phyloP scores from a whole-genome alignment of 2,113 vertebrate species.

The Solea solea region DNA sequence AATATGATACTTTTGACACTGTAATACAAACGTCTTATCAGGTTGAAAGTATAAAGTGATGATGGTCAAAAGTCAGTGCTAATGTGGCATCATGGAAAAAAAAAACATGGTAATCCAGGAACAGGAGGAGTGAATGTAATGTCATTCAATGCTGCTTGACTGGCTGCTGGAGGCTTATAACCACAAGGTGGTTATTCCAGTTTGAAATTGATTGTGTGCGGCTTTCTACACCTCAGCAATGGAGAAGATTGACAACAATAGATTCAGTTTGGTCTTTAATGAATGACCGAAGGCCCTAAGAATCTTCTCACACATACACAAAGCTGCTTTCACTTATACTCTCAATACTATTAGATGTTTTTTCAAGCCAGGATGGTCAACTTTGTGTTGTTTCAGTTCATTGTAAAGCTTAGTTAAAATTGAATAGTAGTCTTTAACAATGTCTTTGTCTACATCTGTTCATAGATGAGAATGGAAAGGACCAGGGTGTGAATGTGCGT shows the following conservation, averaged over 20 bases:
- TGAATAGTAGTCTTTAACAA: background rate
- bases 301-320: conserved; percentile 38
- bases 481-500: conserved; percentile 97
- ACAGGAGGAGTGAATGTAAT: background rate
- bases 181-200: background rate
- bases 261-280: conserved; percentile 89
- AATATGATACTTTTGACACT: too few relatives aligned
- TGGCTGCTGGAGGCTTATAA: background rate
- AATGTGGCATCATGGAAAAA: background rate
- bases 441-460: background rate
- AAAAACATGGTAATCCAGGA: background rate
- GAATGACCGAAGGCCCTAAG: conserved; percentile 69
- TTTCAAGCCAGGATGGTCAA: too few relatives aligned
- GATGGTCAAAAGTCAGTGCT: background rate
- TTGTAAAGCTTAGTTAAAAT: background rate
- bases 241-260: conserved; percentile 74
- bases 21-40: background rate
- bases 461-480: conserved; percentile 96
- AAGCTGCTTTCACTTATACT: conserved; percentile 56
- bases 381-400: background rate
- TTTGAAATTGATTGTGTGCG: conserved; percentile 1
- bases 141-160: background rate
- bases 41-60: background rate
- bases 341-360: too few relatives aligned
- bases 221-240: conserved; percentile 10